phyloP scores from a whole-genome alignment of 2,888 invertebrate genomes.

The Leptinotarsa tumamoca region DNA sequence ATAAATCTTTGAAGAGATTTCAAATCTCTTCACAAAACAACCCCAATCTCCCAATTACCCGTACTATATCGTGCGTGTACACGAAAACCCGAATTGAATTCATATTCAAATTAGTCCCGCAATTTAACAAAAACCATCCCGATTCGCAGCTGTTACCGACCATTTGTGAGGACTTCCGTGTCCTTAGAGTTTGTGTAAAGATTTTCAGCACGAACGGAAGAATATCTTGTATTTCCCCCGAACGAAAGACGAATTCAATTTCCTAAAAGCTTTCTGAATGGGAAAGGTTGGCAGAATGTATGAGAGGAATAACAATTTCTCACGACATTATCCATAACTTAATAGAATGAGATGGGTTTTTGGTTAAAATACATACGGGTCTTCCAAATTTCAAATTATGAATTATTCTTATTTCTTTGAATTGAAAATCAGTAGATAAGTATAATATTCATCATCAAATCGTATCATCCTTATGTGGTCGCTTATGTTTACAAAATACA shows the following conservation, averaged over 20 bases:
- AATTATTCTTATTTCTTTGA: too few relatives aligned
- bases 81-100: not conserved
- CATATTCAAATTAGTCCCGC: constrained; percentile 11
- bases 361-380: constrained; percentile 28
- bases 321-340: constrained; percentile 42
- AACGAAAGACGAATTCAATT: constrained; percentile 52
- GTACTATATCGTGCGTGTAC: not conserved
- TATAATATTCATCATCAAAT: too few relatives aligned
- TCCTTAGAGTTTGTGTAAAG: constrained; percentile 1
- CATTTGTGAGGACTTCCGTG: constrained; percentile 7
- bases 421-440: too few relatives aligned
- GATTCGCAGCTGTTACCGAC: constrained; percentile 17
- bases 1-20: too few relatives aligned
- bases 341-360: constrained; percentile 39
- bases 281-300: constrained; percentile 46
- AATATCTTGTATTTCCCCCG: constrained; percentile 27
- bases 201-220: constrained; percentile 21
- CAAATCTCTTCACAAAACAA: not conserved
- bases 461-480: too few relatives aligned
- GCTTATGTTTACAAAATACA: too few relatives aligned
- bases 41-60: not conserved
- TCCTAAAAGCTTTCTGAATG: constrained; percentile 54
- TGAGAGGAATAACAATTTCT: constrained; percentile 52
- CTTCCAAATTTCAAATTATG: not conserved
- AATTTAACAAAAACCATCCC: constrained; percentile 9